Evolutionary conservation across 1,140 invertebrate genomes (phyloP).

Genomic region (Bombus superbus): DNA sequence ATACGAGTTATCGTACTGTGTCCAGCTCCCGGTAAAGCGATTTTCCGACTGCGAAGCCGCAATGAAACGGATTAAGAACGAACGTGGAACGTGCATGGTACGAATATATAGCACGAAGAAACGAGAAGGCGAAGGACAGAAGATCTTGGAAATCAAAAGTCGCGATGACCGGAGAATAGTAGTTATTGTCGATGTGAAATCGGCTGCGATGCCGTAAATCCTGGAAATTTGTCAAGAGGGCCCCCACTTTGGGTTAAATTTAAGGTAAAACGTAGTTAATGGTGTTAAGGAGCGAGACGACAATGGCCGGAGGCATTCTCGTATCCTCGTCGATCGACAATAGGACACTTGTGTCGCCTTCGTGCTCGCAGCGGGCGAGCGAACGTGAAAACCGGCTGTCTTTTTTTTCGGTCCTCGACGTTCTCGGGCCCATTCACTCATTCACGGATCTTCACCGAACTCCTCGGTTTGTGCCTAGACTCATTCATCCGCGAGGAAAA

Average conservation of each 20-base stretch:
- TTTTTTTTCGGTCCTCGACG: constrained; percentile 52
- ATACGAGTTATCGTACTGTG: not conserved
- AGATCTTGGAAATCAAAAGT: not conserved
- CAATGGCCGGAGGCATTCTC: constrained; percentile 69
- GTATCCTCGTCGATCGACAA: constrained; percentile 70
- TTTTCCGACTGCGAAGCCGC: not conserved
- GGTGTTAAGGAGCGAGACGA: constrained; percentile 75
- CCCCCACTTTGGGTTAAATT: constrained; percentile 77
- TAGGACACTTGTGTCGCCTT: constrained; percentile 78
- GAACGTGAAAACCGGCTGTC: constrained; percentile 62
- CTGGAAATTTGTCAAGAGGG: constrained; percentile 80
- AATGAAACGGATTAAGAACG: constrained; percentile 15
- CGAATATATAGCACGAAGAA: not conserved
- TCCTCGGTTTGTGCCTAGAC: constrained; percentile 21
- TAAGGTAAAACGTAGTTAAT: constrained; percentile 82
- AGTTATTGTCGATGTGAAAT: constrained; percentile 54
- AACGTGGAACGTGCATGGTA: not conserved
- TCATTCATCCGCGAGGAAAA: constrained; percentile 47
- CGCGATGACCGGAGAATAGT: constrained; percentile 41
- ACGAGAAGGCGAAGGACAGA: not conserved
- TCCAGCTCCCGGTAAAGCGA: too few relatives aligned
- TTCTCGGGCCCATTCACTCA: constrained; percentile 55
- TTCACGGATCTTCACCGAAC: constrained; percentile 2
- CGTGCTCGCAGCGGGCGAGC: constrained; percentile 71
- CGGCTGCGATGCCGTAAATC: constrained; percentile 69